These are phyloP conservation scores for Oreochromis tanganicae DNA, from an alignment of 2,113 vertebrate genomes.

Conservation along the genomic window DNA sequence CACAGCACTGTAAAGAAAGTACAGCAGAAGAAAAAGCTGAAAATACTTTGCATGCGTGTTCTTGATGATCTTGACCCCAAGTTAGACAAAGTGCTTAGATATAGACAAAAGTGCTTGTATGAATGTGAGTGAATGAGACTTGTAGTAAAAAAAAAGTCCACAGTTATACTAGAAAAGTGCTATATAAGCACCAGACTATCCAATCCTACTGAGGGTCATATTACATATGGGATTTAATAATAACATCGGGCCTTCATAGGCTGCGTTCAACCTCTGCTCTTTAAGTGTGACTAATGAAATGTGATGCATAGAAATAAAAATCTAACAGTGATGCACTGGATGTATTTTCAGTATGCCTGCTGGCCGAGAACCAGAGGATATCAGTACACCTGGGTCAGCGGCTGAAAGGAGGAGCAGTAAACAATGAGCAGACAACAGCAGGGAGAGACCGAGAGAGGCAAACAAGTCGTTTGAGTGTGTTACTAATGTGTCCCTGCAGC, in stretches of 20 bases:
- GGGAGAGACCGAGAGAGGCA: neutral
- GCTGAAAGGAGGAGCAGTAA: slow-evolving; percentile 9
- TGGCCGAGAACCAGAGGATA: neutral
- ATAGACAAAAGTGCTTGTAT: neutral
- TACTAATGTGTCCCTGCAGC: slow-evolving; percentile 44
- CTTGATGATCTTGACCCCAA: neutral
- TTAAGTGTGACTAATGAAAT: neutral
- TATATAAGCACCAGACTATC: neutral
- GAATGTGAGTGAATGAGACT: neutral
- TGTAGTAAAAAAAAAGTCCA: neutral
- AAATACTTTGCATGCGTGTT: neutral
- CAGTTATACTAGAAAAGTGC: neutral
- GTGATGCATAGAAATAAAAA: neutral
- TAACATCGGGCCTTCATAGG: rapidly evolving
- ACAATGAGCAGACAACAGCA: neutral
- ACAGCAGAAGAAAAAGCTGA: neutral
- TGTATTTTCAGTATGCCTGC: neutral
- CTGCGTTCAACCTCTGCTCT: neutral
- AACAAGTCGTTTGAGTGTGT: slow-evolving; percentile 28
- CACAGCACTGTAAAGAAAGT: neutral
- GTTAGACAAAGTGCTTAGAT: neutral
- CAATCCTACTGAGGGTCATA: neutral
- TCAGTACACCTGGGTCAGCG: slow-evolving; percentile 1
- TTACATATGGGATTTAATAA: neutral
- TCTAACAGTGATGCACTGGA: neutral